Evolutionary conservation across 1,140 invertebrate species (phyloP).

Genomic region (Cherax quadricarinatus): DNA sequence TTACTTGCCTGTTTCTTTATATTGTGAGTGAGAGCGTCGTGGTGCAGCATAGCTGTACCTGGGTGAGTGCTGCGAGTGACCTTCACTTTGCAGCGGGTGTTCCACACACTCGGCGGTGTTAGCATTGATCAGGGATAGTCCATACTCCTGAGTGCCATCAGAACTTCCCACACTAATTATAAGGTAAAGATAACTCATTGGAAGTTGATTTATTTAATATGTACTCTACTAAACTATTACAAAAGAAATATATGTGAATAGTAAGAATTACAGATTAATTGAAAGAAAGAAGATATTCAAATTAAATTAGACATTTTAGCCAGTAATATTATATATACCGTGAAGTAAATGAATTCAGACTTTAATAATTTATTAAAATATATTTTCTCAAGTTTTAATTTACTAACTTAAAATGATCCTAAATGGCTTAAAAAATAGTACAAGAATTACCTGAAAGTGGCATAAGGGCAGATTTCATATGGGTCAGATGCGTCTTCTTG

Average conservation of each 20-base stretch:
- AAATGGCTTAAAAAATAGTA: background rate
- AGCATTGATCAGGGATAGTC: constrained; percentile 53
- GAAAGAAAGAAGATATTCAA: no score
- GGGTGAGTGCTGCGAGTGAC: constrained; percentile 35
- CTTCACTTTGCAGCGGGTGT: constrained; percentile 48
- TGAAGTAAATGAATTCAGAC: no score
- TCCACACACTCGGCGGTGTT: constrained; percentile 55
- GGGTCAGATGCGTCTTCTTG: constrained; percentile 63
- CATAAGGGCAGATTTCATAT: constrained; percentile 70
- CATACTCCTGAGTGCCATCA: constrained; percentile 57
- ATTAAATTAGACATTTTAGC: no score
- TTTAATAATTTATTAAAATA: no score
- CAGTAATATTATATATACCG: no score
- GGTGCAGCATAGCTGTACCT: constrained; percentile 28
- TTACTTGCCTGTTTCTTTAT: constrained; percentile 54
- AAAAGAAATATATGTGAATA: no score
- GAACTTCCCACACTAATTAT: constrained; percentile 58
- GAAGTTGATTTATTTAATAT: no score
- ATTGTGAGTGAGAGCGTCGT: constrained; percentile 50
- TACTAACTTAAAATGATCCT: no score
- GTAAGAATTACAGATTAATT: no score
- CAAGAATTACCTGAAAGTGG: constrained; percentile 61
- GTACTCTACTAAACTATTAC: no score
- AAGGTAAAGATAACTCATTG: background rate
- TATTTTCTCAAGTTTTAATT: no score